These are phyloP conservation scores for Bilobella aurantiaca DNA, from an alignment of 1,140 invertebrate genomes.

Conservation along the genomic window DNA sequence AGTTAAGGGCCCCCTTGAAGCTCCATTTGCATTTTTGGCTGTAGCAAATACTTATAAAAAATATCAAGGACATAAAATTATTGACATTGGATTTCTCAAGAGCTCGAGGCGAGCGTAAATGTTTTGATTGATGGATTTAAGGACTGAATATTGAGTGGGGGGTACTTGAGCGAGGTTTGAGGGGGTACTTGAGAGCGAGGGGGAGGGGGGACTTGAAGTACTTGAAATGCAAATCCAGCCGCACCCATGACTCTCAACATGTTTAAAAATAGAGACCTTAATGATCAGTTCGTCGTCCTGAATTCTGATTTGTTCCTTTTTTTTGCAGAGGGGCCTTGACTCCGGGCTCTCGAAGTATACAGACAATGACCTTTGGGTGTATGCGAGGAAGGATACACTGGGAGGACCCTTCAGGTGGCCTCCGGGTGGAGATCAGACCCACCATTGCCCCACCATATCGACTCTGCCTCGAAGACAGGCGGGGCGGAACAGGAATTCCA, in stretches of 20 bases:
- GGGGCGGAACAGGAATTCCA: not conserved
- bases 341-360: not conserved
- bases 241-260: not conserved
- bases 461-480: not conserved
- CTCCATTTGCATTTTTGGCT: too few species aligned
- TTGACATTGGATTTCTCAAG: too few species aligned
- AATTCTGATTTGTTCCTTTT: not conserved
- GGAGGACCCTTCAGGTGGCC: not conserved
- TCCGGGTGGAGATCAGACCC: not conserved
- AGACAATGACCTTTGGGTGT: not conserved
- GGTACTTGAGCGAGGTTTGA: too few species aligned
- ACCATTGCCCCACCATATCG: not conserved
- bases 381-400: not conserved
- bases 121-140: constrained; percentile 1
- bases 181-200: too few species aligned
- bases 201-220: too few species aligned
- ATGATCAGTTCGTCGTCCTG: not conserved
- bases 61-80: too few species aligned
- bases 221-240: too few species aligned
- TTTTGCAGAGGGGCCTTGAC: not conserved
- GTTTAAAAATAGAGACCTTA: not conserved
- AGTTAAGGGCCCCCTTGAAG: too few species aligned
- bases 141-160: not conserved
- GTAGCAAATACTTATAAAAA: too few species aligned
- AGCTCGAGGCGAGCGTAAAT: too few species aligned